Conservation (phyloP, 2,113 vertebrate genomes). For the Passer domesticus region DNA sequence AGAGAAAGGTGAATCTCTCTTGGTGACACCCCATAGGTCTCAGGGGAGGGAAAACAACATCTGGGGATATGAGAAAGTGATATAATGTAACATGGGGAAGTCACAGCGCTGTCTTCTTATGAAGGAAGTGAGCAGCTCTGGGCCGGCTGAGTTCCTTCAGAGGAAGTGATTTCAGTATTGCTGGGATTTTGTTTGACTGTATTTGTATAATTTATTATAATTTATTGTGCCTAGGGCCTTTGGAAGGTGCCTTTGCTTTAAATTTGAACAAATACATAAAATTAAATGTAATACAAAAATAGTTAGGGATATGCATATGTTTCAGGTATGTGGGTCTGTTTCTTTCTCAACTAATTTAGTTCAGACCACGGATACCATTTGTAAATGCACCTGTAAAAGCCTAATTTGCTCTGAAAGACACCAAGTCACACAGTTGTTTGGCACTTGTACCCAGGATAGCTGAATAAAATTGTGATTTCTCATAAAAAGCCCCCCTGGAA, state of each 20-base stretch:
- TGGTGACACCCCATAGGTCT: accelerated
- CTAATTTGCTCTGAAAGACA: neutral
- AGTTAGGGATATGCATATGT: neutral
- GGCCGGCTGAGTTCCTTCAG: neutral
- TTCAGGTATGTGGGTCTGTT: neutral
- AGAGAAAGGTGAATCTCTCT: neutral
- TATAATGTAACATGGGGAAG: neutral
- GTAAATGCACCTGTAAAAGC: neutral
- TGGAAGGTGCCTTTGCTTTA: neutral
- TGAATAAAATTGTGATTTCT: neutral
- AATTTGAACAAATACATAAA: neutral
- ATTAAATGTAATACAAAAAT: neutral
- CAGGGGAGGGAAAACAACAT: neutral
- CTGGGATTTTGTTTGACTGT: neutral
- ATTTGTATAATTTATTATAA: neutral
- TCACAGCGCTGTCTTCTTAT: neutral
- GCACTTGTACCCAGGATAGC: neutral
- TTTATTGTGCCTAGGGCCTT: neutral
- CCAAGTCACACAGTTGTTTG: neutral
- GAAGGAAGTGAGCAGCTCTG: neutral
- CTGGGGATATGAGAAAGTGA: neutral
- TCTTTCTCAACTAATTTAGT: neutral
- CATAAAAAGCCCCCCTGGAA: neutral
- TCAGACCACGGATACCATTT: neutral
- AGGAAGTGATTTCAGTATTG: neutral